These are phyloP conservation scores for Muscicapa adusta DNA, from an alignment of 2,113 vertebrate species.

Conservation along the genomic window DNA sequence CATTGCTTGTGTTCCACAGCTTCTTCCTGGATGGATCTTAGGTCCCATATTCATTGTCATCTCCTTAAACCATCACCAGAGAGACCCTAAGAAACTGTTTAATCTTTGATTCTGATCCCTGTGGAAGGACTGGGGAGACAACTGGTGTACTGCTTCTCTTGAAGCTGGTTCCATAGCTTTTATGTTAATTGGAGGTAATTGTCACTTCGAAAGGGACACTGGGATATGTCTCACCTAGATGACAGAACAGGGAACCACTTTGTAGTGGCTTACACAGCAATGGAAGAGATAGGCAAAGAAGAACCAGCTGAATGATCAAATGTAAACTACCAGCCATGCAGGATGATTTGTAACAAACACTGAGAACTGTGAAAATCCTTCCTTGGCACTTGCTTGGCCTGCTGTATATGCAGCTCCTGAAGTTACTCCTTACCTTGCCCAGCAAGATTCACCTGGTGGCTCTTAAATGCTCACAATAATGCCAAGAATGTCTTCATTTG, in stretches of 20 bases:
- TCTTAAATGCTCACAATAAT: conserved; percentile 54
- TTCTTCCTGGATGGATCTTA: neutral
- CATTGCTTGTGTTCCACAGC: neutral
- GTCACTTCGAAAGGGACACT: neutral
- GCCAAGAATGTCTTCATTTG: conserved; percentile 49
- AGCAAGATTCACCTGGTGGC: conserved; percentile 54
- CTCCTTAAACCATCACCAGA: neutral
- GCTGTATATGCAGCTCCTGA: conserved; percentile 5
- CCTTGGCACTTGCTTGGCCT: neutral
- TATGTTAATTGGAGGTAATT: neutral
- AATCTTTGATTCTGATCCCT: neutral
- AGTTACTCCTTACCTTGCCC: conserved; percentile 48
- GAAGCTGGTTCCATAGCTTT: neutral
- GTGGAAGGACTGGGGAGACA: neutral
- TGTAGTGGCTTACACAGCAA: neutral
- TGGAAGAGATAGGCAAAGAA: neutral
- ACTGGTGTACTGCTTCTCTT: neutral
- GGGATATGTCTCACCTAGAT: neutral
- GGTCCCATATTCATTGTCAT: neutral
- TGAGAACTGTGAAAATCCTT: neutral
- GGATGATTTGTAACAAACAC: neutral
- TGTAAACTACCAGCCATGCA: neutral
- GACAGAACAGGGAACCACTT: neutral
- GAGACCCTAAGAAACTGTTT: neutral
- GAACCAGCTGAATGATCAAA: neutral